These are phyloP conservation scores for Thera britannica DNA, from an alignment of 2,888 invertebrate species.

Conservation along the genomic window DNA sequence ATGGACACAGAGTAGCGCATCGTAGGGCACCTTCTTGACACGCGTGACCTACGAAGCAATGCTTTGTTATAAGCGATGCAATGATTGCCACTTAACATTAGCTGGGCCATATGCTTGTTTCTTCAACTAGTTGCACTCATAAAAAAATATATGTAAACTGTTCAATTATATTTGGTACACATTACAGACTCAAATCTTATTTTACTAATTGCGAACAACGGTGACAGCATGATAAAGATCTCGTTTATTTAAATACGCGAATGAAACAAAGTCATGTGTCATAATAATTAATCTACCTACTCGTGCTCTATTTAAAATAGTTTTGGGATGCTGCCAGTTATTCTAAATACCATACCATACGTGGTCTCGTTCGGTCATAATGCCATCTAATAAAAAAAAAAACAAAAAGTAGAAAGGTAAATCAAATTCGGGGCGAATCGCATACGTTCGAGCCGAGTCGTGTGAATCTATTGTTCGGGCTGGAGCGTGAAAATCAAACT, in stretches of 20 bases:
- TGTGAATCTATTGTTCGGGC: slow-evolving; percentile 62
- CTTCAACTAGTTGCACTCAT: too few species aligned
- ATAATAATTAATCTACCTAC: slow-evolving; percentile 77
- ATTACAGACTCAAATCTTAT: slow-evolving; percentile 44
- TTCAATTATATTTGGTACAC: neutral
- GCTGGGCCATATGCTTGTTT: too few species aligned
- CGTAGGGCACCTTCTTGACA: too few species aligned
- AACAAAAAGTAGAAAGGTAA: slow-evolving; percentile 60
- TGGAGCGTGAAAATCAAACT: slow-evolving; percentile 70
- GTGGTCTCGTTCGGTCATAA: slow-evolving; percentile 65
- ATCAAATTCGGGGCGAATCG: slow-evolving; percentile 59
- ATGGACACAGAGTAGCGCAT: too few species aligned
- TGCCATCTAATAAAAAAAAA: slow-evolving; percentile 43
- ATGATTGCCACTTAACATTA: too few species aligned
- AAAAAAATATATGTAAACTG: too few species aligned
- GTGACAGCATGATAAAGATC: slow-evolving; percentile 62
- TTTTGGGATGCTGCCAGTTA: slow-evolving; percentile 71
- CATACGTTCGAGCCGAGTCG: slow-evolving; percentile 53
- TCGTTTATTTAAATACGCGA: slow-evolving; percentile 59
- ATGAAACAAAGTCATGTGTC: slow-evolving; percentile 69
- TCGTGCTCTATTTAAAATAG: slow-evolving; percentile 71
- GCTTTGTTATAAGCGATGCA: too few species aligned
- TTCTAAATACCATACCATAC: slow-evolving; percentile 77
- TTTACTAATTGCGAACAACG: slow-evolving; percentile 54
- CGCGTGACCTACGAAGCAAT: too few species aligned